Base-by-base conservation (phyloP, 2,113 vertebrate species). In the Oncorhynchus mykiss region DNA sequence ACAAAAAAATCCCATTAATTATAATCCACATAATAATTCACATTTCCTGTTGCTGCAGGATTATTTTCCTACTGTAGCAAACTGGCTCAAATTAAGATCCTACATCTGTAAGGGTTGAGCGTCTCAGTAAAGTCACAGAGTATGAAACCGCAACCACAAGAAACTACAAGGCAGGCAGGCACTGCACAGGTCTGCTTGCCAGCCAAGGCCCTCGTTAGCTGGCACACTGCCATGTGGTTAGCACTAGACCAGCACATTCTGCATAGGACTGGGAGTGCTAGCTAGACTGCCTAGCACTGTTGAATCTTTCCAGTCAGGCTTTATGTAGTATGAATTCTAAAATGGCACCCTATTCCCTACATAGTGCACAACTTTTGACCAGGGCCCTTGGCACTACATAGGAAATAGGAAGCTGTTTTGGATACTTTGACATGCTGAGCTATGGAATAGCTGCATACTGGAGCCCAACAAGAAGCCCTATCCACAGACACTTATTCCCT, bases 111-210 rank as follows among this genome's bases (percentile, higher is more conserved):
- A 45, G 81, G 83, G 77, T 73, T 24, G 72, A 82, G 85, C 67
- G 75, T 78, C 60, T 87, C 67, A 68, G 71, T 73, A 76, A 89
- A 89, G 80, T 86, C 85, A 80, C 57, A 68, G 81, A 72, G 86
- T 80, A 87, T 78, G 72, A 91, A 91, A 90, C 90, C 88, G 83
- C 84, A 83, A 88, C 83, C 84, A 79, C 83, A 85, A 86, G 82
- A 87, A 88, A 82, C 71, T 18, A 54, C 51, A 54, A 14, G 16
- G 51, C 77, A 31, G 18, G 31, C 65, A 20, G 82, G 79, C 81
- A 72, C 34, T 62, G 70, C 67, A 18, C 22, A 27, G 77, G 68
- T 75, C 74, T 74, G 75, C 70, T 71, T 76, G 82, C 79, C 69
- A 76, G 82, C 79, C 83, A 83, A 86, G 77, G 76, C 70, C 76